phyloP scores from a whole-genome alignment of 2,888 invertebrate species.

The Tetramorium bicarinatum region DNA sequence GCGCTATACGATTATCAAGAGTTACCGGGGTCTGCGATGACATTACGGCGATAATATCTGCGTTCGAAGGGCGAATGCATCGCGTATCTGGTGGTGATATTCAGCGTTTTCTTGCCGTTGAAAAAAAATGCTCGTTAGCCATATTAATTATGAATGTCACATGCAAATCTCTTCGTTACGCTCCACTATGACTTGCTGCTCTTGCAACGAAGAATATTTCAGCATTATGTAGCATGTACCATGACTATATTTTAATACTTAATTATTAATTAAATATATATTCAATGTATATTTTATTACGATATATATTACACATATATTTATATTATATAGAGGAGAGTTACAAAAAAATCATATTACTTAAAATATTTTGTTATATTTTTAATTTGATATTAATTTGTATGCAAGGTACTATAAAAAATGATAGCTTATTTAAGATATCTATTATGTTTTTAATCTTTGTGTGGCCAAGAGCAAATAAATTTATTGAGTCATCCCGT shows the following conservation, averaged over 20 bases:
- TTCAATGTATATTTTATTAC: background rate
- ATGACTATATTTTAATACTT: slow-evolving; percentile 22
- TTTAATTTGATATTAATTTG: too few relatives aligned
- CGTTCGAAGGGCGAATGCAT: background rate
- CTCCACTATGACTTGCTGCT: background rate
- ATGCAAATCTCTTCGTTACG: slow-evolving; percentile 40
- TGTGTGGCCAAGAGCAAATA: too few relatives aligned
- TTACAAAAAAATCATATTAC: too few relatives aligned
- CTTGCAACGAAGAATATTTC: slow-evolving; percentile 32
- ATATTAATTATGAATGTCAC: slow-evolving; percentile 52
- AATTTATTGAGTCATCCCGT: too few relatives aligned
- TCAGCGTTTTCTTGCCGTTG: slow-evolving; percentile 20
- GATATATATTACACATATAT: background rate
- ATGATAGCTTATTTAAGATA: too few relatives aligned
- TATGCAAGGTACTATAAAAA: too few relatives aligned
- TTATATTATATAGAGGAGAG: too few relatives aligned
- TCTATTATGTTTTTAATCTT: too few relatives aligned
- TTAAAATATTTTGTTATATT: too few relatives aligned
- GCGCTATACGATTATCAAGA: slow-evolving; percentile 24
- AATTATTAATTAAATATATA: slow-evolving; percentile 36
- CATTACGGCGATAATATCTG: slow-evolving; percentile 18
- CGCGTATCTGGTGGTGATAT: background rate
- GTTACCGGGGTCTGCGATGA: slow-evolving; percentile 11
- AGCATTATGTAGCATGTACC: background rate
- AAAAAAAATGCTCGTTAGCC: slow-evolving; percentile 16